Base-by-base conservation (phyloP, 2,888 invertebrate genomes). In the Caenorhabditis wallacei region DNA sequence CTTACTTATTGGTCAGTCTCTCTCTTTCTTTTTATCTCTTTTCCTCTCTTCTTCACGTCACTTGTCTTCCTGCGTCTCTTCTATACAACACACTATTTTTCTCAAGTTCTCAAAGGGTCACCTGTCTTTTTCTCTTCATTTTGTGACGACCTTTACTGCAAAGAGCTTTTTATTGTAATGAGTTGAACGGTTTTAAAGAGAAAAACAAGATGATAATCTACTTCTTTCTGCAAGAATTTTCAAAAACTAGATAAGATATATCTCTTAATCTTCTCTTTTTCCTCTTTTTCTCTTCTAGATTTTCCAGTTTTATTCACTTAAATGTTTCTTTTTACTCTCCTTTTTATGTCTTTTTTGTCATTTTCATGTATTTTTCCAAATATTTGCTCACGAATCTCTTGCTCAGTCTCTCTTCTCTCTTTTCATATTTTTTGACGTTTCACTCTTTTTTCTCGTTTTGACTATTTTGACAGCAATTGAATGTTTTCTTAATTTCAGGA, bases 351-450 rank as follows among this genome's bases (percentile, higher is more conserved):
- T 59, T 57, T 57, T 59, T 54, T 22, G 18, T 26, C 16, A 54
- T 56, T 53, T 30, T n/a, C 20, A 54, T 18, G 18, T 20, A 3
- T 7, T 26, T n/a, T 43, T 18, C 48, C 59, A 61, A 70, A 71
- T 59, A 71, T 71, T 71, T 71, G 59, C 59, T 56, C 71, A 71
- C 71, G 71, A 71, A 30, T 30, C 30, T 30, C 30, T 30, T 30
- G 30, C 30, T 30, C 30, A 5, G 3, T 30, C 30, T 30, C 30
- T 30, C 8, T 30, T 3, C 53, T 22, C 48, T 20, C 26, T 26
- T 13, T 18, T n/a, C 37, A 51, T 18, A 48, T 7, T 51, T n/a
- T 71, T 71, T 59, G 71, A 71, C 71, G 37, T 71, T 57, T 56
- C 51, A 13, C 43, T 43, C 22, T 40, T 43, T 24, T 26, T 16